Base-by-base conservation (phyloP, 2,797 vertebrate species). In the Atherinosoma microstoma region DNA sequence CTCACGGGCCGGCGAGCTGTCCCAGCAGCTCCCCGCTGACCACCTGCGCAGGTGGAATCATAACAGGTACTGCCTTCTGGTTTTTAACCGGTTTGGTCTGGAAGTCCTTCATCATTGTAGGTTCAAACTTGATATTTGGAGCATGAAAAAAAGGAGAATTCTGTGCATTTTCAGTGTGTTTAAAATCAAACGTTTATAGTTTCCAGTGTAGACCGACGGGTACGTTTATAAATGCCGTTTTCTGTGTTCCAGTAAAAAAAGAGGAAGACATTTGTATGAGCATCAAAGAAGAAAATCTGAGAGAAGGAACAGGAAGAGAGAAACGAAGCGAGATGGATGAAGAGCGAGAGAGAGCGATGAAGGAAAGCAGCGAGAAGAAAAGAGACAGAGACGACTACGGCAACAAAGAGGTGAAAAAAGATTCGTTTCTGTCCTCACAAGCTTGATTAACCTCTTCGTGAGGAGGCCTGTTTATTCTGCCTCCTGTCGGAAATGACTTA, bases 341-440 rank as follows among this genome's bases (percentile, higher is more conserved):
- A 34, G 89, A 86, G 58, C 47, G 54, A 10, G 87, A 86, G 40
- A 79, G 75, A 67, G 81, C 40, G 58, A 76, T 60, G 64, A 91
- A 74, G 60, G 91, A 91, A 54, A 77, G 29, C 69, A 18, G 64
- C 4, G 85, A 91, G 45, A 89, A 57, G 73, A 79, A 84, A 70
- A 80, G 79, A 80, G 58, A 56, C 66, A 63, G 77, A 76, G 84
- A 83, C 36, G 77, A 84, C 6, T 78, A 86, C 75, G 67, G 73
- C 79, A 54, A 83, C 82, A 93, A 76, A 89, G 93, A 94, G 92
- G 94, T 94, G 77, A 88, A 87, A 58, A 68, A 20, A 40, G 35
- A 30, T 36, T 4, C 6, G 3, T 18, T 65, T 20, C 22, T 34
- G 1, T 12, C 34, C 1, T 36, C 29, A n/a, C 22, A 27, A 54